A percentile compares a stretch with the other conserved stretches of the same genome.
Evolutionary conservation across 2,113 vertebrate genomes (phyloP).

Genomic region (Prietella phreatophila): DNA sequence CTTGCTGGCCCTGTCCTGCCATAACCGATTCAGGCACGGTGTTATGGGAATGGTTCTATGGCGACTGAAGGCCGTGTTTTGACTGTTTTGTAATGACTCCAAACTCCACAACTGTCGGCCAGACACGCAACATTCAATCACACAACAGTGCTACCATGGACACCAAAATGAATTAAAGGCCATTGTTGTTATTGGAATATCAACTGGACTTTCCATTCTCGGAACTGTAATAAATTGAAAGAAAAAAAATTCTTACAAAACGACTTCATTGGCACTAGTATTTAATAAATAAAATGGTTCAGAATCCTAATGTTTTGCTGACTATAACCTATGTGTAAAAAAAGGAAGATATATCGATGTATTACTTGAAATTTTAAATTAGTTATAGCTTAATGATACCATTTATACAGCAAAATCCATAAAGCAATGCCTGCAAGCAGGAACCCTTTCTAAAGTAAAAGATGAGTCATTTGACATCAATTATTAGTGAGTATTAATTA

Average conservation of each 20-base stretch:
- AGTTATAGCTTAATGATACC: not conserved
- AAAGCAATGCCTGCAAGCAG: not conserved
- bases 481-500: not conserved
- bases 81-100: conserved; percentile 63
- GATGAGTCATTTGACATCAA: not conserved
- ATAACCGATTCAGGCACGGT: conserved; percentile 61
- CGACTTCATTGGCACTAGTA: not conserved
- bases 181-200: conserved; percentile 38
- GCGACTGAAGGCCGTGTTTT: conserved; percentile 58
- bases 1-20: conserved; percentile 38
- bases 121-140: conserved; percentile 45
- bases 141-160: conserved; percentile 50
- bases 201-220: conserved; percentile 40
- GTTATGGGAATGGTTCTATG: conserved; percentile 60
- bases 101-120: conserved; percentile 27
- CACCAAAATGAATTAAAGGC: conserved; percentile 47
- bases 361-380: not conserved
- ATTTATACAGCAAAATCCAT: not conserved
- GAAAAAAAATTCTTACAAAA: not conserved
- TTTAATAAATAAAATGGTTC: not conserved
- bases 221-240: conserved; percentile 6
- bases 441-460: not conserved
- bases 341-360: not conserved
- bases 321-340: no score
- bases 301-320: not conserved